phyloP scores from a whole-genome alignment of 1,140 invertebrate genomes.

The Drosophila miranda region DNA sequence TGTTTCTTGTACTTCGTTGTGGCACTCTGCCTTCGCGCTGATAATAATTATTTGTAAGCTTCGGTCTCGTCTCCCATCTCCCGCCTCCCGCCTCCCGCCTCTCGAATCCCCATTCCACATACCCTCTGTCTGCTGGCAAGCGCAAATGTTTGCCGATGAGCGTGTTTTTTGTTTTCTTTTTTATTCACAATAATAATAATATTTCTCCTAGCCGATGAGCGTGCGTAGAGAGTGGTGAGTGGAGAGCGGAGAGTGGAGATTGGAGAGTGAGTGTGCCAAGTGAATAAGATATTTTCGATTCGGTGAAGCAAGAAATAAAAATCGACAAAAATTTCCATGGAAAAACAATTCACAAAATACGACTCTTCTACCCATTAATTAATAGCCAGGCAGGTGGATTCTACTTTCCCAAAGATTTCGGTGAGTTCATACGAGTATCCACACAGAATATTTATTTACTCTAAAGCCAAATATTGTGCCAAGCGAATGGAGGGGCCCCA shows the following conservation, averaged over 20 bases:
- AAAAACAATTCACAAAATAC: no score
- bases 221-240: no score
- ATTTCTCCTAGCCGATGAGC: conserved; percentile 1
- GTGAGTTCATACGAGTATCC: conserved; percentile 13
- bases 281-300: conserved; percentile 21
- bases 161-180: no score
- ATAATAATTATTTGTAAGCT: conserved; percentile 42
- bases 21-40: conserved; percentile 3
- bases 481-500: no score
- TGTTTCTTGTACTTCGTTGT: neutral
- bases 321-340: no score
- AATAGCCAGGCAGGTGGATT: conserved; percentile 32
- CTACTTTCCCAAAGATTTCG: conserved; percentile 5
- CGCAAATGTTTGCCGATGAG: conserved; percentile 31
- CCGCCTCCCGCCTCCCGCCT: no score
- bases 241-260: neutral
- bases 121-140: conserved; percentile 11
- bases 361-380: neutral
- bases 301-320: neutral
- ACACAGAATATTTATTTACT: no score
- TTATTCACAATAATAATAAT: no score
- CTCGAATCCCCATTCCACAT: neutral
- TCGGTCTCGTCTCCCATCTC: neutral
- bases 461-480: no score
- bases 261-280: conserved; percentile 28